Evolutionary conservation across 2,888 invertebrate species (phyloP).

Genomic region (Schrankia costaestrigalis): DNA sequence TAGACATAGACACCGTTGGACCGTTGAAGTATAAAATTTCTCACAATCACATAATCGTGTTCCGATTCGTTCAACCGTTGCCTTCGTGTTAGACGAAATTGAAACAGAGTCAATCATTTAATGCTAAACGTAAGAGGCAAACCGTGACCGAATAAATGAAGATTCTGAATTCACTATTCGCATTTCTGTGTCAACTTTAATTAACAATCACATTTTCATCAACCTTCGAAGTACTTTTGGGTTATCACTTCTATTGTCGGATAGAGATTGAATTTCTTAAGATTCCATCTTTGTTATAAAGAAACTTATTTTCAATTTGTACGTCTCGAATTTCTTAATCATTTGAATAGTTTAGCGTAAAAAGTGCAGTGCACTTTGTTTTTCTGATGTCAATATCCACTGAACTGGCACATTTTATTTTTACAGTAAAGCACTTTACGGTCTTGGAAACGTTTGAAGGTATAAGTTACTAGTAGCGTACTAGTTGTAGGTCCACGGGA

Average conservation of each 20-base stretch:
- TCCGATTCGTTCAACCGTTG: slow-evolving; percentile 74
- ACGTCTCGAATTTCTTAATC: slow-evolving; percentile 51
- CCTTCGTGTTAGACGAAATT: slow-evolving; percentile 78
- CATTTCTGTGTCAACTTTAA: slow-evolving; percentile 79
- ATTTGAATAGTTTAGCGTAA: slow-evolving; percentile 29
- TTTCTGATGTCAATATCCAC: slow-evolving; percentile 33
- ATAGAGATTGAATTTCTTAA: slow-evolving; percentile 68
- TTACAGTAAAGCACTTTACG: slow-evolving; percentile 21
- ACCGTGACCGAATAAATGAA: slow-evolving; percentile 78
- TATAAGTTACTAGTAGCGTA: slow-evolving; percentile 42
- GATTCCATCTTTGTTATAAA: slow-evolving; percentile 52
- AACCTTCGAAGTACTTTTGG: slow-evolving; percentile 59
- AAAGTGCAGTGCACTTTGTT: slow-evolving; percentile 38
- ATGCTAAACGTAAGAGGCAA: slow-evolving; percentile 74
- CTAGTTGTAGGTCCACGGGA: slow-evolving; percentile 33
- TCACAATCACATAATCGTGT: slow-evolving; percentile 79
- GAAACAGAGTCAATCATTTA: slow-evolving; percentile 80
- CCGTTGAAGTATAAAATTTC: slow-evolving; percentile 68
- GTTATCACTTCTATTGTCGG: slow-evolving; percentile 65
- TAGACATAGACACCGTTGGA: slow-evolving; percentile 55
- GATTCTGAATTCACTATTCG: slow-evolving; percentile 73
- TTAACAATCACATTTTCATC: slow-evolving; percentile 78
- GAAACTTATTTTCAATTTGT: slow-evolving; percentile 57
- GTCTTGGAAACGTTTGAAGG: slow-evolving; percentile 42
- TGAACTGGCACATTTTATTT: slow-evolving; percentile 27